Evolutionary conservation across 2,888 invertebrate genomes (phyloP).

Genomic region (Oligia fasciuncula): DNA sequence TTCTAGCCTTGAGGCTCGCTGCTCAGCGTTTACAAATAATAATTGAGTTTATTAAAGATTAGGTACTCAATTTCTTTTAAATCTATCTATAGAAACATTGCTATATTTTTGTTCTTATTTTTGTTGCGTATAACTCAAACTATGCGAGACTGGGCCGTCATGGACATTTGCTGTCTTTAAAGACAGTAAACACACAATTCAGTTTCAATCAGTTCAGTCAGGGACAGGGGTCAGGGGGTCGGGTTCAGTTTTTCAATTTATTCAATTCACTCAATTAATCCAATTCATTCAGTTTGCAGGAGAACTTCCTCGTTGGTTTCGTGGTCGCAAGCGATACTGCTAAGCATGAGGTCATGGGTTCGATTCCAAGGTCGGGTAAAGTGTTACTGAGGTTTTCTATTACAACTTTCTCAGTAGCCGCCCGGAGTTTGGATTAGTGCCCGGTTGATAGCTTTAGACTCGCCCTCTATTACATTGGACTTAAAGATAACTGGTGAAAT

Average conservation of each 20-base stretch:
- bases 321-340: background rate
- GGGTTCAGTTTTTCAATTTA: too few species aligned
- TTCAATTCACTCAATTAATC: too few species aligned
- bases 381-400: background rate
- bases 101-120: background rate
- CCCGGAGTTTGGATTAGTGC: rapidly evolving
- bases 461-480: background rate
- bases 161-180: background rate
- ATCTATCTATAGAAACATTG: background rate
- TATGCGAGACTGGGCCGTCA: too few species aligned
- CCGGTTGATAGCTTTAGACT: background rate
- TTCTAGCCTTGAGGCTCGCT: background rate
- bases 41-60: background rate
- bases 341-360: background rate
- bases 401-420: too few species aligned
- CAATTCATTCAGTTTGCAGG: too few species aligned
- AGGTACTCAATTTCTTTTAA: background rate
- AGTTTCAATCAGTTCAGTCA: too few species aligned
- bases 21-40: too few species aligned
- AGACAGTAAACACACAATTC: too few species aligned
- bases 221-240: too few species aligned
- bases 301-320: background rate
- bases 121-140: background rate
- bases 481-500: background rate
- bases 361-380: background rate